Base-by-base conservation (phyloP, 2,888 invertebrate genomes). In the Pteria penguin region DNA sequence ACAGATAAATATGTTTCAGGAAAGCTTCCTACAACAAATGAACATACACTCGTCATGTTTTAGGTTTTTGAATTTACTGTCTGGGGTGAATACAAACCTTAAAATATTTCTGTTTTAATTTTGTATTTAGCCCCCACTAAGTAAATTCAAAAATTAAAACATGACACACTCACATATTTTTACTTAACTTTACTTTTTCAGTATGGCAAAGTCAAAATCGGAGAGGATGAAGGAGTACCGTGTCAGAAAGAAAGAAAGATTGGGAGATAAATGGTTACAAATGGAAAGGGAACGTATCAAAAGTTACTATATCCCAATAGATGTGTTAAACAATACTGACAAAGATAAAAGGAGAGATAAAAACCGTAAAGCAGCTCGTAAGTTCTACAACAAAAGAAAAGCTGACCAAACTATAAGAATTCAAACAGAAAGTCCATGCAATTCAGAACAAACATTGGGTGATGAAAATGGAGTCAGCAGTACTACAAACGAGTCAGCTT, bases 211-310 rank as follows among this genome's bases (percentile, higher is more conserved):
- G 26, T 27, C 73, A 33, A 73, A 70, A 22, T 2, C 73, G 29
- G 52, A 77, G 57, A 33, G 66, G 8, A 65, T 65, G 73, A 77
- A 70, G 29, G 77, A 77, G 32, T 77, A 73, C 24, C 33, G 73
- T 55, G 73, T n/a, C 27, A 52, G 73, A 29, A 77, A 70, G 32
- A 77, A 77, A 33, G 69, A 67, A n/a, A 36, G 36, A 27, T 36
- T 66, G 14, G 66, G 73, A 18, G 66, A 69, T 4, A 55, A 66
- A 32, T 71, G 72, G 72, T 45, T 69, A 2, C 22, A 24, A 11
- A 4, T n/a, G 60, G 52, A 75, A 57, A 71, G 66, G 1, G 45
- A 33, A 24, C 29, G 71, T 33, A 45, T 52, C 1, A 57, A 60
- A 57, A 24, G 45, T 11, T 73, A 77, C 26, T 71, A 26, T 61